Evolutionary conservation across 1,140 invertebrate genomes (phyloP), one percentile per base, ranked within the genome.

Genomic region (Wasmannia auropunctata): DNA sequence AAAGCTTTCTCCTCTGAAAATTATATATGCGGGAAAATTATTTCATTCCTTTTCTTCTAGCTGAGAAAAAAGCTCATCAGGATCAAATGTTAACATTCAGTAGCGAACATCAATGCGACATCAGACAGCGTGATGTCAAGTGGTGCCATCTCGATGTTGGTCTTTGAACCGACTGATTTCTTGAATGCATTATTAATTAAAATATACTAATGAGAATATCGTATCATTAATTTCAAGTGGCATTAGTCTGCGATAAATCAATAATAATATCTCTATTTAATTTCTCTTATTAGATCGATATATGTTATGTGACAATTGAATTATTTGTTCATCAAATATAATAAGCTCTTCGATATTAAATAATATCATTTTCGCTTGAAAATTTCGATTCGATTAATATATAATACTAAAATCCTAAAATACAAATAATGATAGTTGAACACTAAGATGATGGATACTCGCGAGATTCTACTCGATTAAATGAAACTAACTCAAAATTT

Each of bases 121-220:
- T 93, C 92, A 86, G 93, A 90, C 93, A 80, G 19, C n/a, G n/a
- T 43, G 87, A 79, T 34, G 84, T 8, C 60, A 54, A 40, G 92
- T 94, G 92, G 86, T 92, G 93, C 94, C 92, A 93, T 93, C 94
- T 94, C 46, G 62, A 69, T 69, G 63, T 34, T 14, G 25, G 11
- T 63, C 49, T 19, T 6, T 0, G 31, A 76, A 79, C 40, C 28
- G 49, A 65, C 84, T 56, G 46, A 88, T 87, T 84, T n/a, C 28
- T 74, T 16, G 5, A 80, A 62, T 60, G 16, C 51, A 72, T 72
- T 81, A 40, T 60, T 74, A 81, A 58, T 81, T 58, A 60, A 81
- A 81, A 46, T n/a, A 31, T 16, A 70, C 56, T 43, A 70, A 70
- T 72, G 37, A 72, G 37, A 74, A 58, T 58, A 58, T 69, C 49